These are phyloP conservation scores for Ochlodes sylvanus DNA, from an alignment of 2,888 invertebrate species.

Conservation along the genomic window DNA sequence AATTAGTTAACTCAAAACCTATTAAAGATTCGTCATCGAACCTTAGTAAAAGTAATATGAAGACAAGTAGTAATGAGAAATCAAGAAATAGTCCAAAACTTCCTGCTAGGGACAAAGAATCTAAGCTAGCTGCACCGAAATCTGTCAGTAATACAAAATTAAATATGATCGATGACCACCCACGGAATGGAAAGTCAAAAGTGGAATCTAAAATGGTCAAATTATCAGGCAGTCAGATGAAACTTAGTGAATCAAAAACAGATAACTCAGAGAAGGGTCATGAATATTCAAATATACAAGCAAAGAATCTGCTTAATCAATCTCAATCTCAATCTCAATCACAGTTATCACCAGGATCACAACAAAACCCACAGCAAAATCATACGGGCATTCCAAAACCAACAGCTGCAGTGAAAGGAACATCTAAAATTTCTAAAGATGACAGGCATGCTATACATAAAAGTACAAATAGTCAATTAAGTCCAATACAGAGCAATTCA, in stretches of 20 bases:
- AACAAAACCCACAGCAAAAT: constrained; percentile 64
- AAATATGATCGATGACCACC: constrained; percentile 77
- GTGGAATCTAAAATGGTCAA: constrained; percentile 78
- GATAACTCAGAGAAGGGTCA: constrained; percentile 61
- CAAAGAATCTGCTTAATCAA: constrained; percentile 57
- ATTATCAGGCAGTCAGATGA: constrained; percentile 75
- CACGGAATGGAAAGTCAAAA: constrained; percentile 66
- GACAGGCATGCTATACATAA: constrained; percentile 80
- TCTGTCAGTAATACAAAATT: constrained; percentile 78
- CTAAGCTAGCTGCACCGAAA: constrained; percentile 82
- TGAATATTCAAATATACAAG: constrained; percentile 51
- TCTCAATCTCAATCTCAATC: constrained; percentile 61
- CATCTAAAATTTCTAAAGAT: constrained; percentile 89
- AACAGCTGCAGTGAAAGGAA: constrained; percentile 96
- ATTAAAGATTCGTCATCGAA: constrained; percentile 76
- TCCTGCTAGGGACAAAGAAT: constrained; percentile 76
- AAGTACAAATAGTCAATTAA: constrained; percentile 84
- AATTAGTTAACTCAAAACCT: constrained; percentile 75
- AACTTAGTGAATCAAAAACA: constrained; percentile 67
- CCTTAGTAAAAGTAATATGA: constrained; percentile 67
- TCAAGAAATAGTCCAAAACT: constrained; percentile 78
- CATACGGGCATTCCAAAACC: constrained; percentile 93
- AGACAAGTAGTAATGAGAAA: constrained; percentile 72
- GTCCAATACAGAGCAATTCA: constrained; percentile 84
- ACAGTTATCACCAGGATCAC: constrained; percentile 71